Conservation (phyloP, 1,140 invertebrate species). For the Apocrypta bakeri region DNA sequence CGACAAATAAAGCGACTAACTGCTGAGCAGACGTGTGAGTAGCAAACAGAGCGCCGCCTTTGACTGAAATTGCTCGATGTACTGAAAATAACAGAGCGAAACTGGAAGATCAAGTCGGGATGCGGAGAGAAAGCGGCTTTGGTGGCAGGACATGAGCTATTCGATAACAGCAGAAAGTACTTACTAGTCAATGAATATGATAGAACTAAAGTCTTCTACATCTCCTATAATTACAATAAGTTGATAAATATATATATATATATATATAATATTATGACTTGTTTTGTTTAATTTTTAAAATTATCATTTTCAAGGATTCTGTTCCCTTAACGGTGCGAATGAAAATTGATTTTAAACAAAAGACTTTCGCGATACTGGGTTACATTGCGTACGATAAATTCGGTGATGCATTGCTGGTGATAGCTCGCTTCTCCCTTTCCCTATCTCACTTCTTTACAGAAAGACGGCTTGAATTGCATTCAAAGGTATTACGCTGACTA, state of each 20-base stretch:
- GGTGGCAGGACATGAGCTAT: too few species aligned
- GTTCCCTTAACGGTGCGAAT: too few species aligned
- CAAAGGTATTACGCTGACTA: slow-evolving; percentile 23
- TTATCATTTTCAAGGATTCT: too few species aligned
- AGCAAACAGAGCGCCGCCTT: not conserved
- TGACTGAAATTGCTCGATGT: slow-evolving; percentile 12
- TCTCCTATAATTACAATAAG: too few species aligned
- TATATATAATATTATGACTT: too few species aligned
- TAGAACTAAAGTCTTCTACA: too few species aligned
- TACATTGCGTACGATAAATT: not conserved
- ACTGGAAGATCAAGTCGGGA: not conserved
- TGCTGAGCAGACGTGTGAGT: slow-evolving; percentile 39
- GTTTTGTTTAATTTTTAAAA: too few species aligned
- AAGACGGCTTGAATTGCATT: slow-evolving; percentile 39
- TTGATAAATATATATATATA: too few species aligned
- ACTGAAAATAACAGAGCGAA: slow-evolving; percentile 22
- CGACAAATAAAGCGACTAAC: slow-evolving; percentile 53
- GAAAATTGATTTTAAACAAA: too few species aligned
- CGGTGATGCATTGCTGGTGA: slow-evolving; percentile 35
- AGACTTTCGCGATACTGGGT: too few species aligned
- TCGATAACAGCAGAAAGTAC: not conserved
- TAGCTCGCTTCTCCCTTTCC: not conserved
- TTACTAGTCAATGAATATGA: too few species aligned
- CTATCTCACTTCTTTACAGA: not conserved
- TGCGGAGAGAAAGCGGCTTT: not conserved